phyloP scores from a whole-genome alignment of 2,797 vertebrate species.

The Arrhamphus sclerolepis region DNA sequence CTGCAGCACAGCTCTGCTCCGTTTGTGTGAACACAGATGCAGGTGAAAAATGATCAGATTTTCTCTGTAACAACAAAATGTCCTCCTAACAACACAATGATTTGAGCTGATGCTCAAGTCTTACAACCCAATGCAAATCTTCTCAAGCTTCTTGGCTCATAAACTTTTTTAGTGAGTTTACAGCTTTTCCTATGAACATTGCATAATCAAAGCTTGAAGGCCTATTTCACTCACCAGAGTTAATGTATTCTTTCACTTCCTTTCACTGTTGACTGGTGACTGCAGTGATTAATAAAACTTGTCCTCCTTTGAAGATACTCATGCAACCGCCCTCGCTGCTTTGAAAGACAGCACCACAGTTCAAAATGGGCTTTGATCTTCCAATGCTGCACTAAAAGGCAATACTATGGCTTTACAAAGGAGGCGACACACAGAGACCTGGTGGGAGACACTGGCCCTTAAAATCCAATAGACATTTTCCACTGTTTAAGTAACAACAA shows the following conservation, averaged over 20 bases:
- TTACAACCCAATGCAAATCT: slow-evolving; percentile 25
- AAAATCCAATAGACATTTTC: slow-evolving; percentile 44
- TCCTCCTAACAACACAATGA: slow-evolving; percentile 25
- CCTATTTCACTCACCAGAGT: slow-evolving; percentile 40
- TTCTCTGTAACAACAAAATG: slow-evolving; percentile 33
- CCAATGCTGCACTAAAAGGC: slow-evolving; percentile 39
- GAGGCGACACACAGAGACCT: slow-evolving; percentile 33
- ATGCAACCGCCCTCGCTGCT: slow-evolving; percentile 59
- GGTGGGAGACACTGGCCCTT: slow-evolving; percentile 46
- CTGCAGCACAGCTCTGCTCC: slow-evolving; percentile 37
- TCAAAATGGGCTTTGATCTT: slow-evolving; percentile 77
- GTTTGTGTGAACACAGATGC: slow-evolving; percentile 40
- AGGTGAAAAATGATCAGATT: slow-evolving; percentile 37
- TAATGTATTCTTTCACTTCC: slow-evolving; percentile 49
- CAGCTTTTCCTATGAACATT: slow-evolving; percentile 53
- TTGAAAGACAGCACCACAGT: slow-evolving; percentile 65
- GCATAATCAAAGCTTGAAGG: slow-evolving; percentile 64
- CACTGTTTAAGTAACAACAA: slow-evolving; percentile 31
- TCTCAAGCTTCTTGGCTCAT: slow-evolving; percentile 14
- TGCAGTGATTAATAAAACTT: slow-evolving; percentile 65
- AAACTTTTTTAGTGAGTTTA: slow-evolving; percentile 33
- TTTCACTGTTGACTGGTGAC: slow-evolving; percentile 56
- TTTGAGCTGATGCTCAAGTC: slow-evolving; percentile 19
- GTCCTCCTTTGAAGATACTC: slow-evolving; percentile 75
- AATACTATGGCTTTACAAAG: slow-evolving; percentile 40